Conservation (phyloP, 2,113 vertebrate species). For the Dascyllus trimaculatus region DNA sequence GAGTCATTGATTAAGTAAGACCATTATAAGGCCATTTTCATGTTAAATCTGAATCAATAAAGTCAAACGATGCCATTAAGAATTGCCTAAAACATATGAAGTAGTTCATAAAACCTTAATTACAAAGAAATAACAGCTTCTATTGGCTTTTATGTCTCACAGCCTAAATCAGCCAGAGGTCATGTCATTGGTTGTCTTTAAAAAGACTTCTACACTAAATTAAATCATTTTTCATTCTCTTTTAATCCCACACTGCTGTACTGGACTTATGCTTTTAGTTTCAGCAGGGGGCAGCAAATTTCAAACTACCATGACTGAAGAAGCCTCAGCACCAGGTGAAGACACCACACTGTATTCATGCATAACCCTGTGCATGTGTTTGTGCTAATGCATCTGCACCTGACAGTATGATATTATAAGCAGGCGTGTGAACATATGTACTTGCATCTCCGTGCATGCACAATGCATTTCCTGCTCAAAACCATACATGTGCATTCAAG, state of each 20-base stretch:
- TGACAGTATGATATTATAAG: background rate
- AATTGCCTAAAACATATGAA: conserved; percentile 25
- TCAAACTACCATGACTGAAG: conserved; percentile 50
- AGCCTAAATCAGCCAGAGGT: conserved; percentile 16
- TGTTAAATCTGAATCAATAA: background rate
- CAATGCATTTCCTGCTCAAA: conserved; percentile 7
- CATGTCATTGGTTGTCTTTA: conserved; percentile 6
- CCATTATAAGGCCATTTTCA: background rate
- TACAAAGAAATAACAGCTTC: background rate
- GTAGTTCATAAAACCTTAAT: background rate
- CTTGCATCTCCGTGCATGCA: background rate
- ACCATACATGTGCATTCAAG: background rate
- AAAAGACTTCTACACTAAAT: conserved; percentile 16
- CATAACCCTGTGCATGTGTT: background rate
- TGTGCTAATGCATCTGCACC: background rate
- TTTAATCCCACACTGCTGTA: conserved; percentile 17
- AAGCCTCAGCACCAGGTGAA: conserved; percentile 20
- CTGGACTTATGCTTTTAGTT: conserved; percentile 38
- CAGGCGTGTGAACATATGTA: background rate
- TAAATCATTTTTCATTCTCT: conserved; percentile 4
- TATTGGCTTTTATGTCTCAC: background rate
- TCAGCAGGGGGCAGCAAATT: conserved; percentile 82
- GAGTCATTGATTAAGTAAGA: background rate
- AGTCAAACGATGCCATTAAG: background rate
- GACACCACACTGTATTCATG: background rate